These are phyloP conservation scores for Pachyrhynchus sulphureomaculatus DNA, from an alignment of 1,140 invertebrate genomes.

Conservation along the genomic window DNA sequence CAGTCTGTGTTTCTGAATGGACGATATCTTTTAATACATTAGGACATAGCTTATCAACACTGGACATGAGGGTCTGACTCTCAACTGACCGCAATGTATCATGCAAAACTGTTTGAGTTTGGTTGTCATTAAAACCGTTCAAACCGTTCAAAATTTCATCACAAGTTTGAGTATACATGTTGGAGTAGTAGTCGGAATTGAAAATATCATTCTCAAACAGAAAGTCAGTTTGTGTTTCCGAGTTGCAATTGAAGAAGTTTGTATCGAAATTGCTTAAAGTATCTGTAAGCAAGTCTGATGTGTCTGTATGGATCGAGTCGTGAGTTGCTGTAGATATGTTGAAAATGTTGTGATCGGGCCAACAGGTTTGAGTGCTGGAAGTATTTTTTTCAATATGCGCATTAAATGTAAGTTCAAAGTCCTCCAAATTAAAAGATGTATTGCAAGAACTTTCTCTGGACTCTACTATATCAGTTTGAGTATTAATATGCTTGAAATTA, in stretches of 20 bases:
- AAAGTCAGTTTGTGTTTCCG: constrained; percentile 61
- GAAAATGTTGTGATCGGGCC: constrained; percentile 12
- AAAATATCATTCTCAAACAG: constrained; percentile 48
- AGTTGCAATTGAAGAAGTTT: constrained; percentile 57
- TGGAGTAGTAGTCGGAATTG: constrained; percentile 52
- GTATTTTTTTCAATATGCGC: constrained; percentile 43
- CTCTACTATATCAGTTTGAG: constrained; percentile 35
- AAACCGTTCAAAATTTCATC: constrained; percentile 58
- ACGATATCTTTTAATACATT: constrained; percentile 37
- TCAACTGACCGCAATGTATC: constrained; percentile 47
- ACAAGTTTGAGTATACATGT: constrained; percentile 64
- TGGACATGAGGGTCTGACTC: constrained; percentile 48
- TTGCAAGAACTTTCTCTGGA: constrained; percentile 44
- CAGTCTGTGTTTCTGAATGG: constrained; percentile 50
- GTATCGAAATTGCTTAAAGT: constrained; percentile 39
- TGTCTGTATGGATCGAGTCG: constrained; percentile 40
- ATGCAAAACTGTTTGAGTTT: constrained; percentile 59
- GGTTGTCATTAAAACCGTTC: constrained; percentile 57
- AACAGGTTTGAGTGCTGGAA: constrained; percentile 43
- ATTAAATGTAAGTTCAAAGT: constrained; percentile 32
- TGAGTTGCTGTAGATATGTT: constrained; percentile 36
- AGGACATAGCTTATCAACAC: constrained; percentile 15
- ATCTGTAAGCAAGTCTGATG: constrained; percentile 37
- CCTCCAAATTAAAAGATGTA: constrained; percentile 41
- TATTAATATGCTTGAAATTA: constrained; percentile 40